Evolutionary conservation across 1,140 invertebrate genomes (phyloP), one percentile per base, ranked within the genome.

Genomic region (Tetragonula clypearis): DNA sequence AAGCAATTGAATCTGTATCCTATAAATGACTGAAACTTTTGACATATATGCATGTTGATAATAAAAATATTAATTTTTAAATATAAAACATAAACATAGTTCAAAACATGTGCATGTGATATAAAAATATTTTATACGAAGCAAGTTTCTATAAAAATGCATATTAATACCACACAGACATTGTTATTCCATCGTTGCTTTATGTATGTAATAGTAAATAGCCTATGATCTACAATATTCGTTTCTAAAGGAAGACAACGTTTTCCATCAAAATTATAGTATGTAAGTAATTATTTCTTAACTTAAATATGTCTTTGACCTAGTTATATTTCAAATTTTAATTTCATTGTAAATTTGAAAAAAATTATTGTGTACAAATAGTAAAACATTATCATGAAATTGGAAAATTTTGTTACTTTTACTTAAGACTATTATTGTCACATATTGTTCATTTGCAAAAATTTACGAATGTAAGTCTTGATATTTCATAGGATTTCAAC

Each of bases 351-450:
- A 35, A n/a, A 15, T n/a, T 53, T 8, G 14, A 68, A 66, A 62
- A 35, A 68, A 65, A 62, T 23, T 23, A 17, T 71, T 72, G 15
- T 53, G 68, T 58, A 15, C 56, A 66, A 49, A 58, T 69, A 8
- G 66, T 30, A 74, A 35, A 56, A 68, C 49, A 49, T 53, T 74
- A 65, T 23, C 55, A 79, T n/a, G 79, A 86, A 69, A 81, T 41
- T 75, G 17, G 30, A 82, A 73, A 73, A 49, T 14, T 69, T 87
- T 73, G 65, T 65, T 65, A 26, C 58, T 69, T 41, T 82, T 23
- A 78, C 84, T 90, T 88, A 90, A 69, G 35, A 79, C 84, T 90
- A 90, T 90, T 90, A 90, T 90, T 90, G 89, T 90, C 89, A 82
- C 58, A 66, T 73, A 65, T 89, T 55, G 76, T 80, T 65, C 30